Percentiles rank a stretch among this genome's conserved stretches.
Conservation (phyloP, 2,797 vertebrate genomes). For the Coluber constrictor region DNA sequence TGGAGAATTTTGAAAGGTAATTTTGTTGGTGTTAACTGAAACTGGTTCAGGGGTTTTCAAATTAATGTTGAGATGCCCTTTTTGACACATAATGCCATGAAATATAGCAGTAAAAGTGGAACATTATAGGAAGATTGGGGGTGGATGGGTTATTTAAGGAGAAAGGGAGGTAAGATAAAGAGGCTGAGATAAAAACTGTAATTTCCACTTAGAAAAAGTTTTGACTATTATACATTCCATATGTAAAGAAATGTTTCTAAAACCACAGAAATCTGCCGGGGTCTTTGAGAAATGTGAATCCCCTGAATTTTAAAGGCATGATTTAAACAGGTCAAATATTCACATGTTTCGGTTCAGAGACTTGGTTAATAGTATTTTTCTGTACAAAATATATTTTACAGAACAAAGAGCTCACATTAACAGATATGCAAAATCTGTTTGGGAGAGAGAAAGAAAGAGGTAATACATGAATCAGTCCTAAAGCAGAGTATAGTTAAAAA, state of each 20-base stretch:
- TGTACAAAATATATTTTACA: neutral
- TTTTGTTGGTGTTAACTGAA: neutral
- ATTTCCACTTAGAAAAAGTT: neutral
- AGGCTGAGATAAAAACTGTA: neutral
- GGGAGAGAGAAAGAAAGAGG: neutral
- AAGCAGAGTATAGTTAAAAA: conserved; percentile 25
- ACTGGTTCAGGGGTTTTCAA: neutral
- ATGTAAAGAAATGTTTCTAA: neutral
- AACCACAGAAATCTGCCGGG: neutral
- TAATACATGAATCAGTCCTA: neutral
- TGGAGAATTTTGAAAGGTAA: neutral
- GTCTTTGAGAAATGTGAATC: neutral
- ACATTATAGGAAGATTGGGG: neutral
- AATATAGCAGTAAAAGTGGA: neutral
- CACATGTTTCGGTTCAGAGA: neutral
- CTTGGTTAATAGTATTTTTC: neutral
- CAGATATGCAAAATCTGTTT: neutral
- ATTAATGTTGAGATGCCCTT: neutral
- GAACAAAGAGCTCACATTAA: neutral
- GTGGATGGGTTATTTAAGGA: neutral
- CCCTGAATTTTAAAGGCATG: neutral
- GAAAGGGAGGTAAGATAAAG: neutral
- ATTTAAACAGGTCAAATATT: neutral
- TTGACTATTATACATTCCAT: neutral
- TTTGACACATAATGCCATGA: neutral